Conservation (phyloP, 2,888 invertebrate genomes). For the Trichopoda pennipes region DNA sequence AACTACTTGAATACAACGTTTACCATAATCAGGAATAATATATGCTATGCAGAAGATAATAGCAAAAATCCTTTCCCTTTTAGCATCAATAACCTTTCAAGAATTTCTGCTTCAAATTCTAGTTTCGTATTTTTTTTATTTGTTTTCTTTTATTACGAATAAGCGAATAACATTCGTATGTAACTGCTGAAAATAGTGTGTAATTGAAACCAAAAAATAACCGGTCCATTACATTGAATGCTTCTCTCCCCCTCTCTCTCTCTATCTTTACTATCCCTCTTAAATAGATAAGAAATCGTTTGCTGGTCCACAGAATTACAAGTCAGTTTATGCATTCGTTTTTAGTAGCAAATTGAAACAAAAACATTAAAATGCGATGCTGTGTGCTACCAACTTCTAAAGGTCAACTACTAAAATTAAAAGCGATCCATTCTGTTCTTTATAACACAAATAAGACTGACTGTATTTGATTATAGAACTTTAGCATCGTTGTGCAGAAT, state of each 20-base stretch:
- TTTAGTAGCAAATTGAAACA: background rate
- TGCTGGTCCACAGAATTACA: slow-evolving; percentile 18
- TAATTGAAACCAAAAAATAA: slow-evolving; percentile 5
- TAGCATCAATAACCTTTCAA: background rate
- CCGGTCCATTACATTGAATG: slow-evolving; percentile 7
- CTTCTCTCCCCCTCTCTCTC: too few relatives aligned
- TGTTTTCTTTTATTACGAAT: too few relatives aligned
- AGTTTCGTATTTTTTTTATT: background rate
- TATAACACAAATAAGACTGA: background rate
- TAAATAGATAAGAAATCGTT: background rate
- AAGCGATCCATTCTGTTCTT: slow-evolving; percentile 45
- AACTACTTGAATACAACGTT: too few relatives aligned
- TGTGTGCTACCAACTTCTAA: slow-evolving; percentile 35
- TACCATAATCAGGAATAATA: too few relatives aligned
- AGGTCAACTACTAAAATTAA: slow-evolving; percentile 57
- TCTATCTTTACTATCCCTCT: background rate
- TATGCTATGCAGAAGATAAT: too few relatives aligned
- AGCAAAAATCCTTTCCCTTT: background rate
- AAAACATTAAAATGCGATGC: slow-evolving; percentile 12
- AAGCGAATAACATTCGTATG: background rate
- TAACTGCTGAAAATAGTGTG: slow-evolving; percentile 16
- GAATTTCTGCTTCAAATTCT: background rate
- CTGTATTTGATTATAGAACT: slow-evolving; percentile 49
- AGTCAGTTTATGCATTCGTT: background rate
- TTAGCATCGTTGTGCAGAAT: slow-evolving; percentile 32